Evolutionary conservation across 1,140 invertebrate species (phyloP), one percentile per base, ranked within the genome.

Genomic region (Olivierus martensii): DNA sequence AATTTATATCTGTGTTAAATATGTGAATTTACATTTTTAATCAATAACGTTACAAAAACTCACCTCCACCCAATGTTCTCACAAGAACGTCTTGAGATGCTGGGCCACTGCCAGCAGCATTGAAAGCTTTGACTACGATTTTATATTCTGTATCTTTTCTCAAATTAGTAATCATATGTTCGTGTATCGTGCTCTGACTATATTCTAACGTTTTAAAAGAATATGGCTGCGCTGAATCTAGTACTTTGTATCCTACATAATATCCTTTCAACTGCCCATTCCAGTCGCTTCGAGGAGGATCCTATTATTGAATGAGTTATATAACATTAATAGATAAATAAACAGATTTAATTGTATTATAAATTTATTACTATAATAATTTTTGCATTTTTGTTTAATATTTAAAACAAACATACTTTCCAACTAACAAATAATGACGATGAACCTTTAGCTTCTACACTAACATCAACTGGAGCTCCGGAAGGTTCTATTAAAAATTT

Each of bases 191-290:
- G 2, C 48, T 46, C 1, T 51, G 45, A 1, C 52, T 38, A 11
- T 53, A 55, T 5, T 54, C 55, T 1, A 60, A 53, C 1, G 49
- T 53, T 18, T 57, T 56, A 38, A 55, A 55, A 37, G 54, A 55
- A 42, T 60, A 63, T 2, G 58, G 58, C 7, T 53, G 44, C 10
- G 28, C 36, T 5, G 52, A 22, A 6, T 54, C 56, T 2, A 34
- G 48, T 18, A 56, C 58, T 35, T 53, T 53, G 41, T 56, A 64
- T 1, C 60, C 63, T 17, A 64, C 53, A 49, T 69, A 67, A 66
- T 89, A 91, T 54, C 86, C 87, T 59, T 83, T 77, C 61, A 94
- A 87, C 71, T 90, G 87, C 21, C 89, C 89, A 63, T 94, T 93
- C 88, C 88, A 93, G 63, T 89, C 82, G 57, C 87, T 81, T 43